phyloP scores from a whole-genome alignment of 2,113 vertebrate species.

The Glaucidium brasilianum region DNA sequence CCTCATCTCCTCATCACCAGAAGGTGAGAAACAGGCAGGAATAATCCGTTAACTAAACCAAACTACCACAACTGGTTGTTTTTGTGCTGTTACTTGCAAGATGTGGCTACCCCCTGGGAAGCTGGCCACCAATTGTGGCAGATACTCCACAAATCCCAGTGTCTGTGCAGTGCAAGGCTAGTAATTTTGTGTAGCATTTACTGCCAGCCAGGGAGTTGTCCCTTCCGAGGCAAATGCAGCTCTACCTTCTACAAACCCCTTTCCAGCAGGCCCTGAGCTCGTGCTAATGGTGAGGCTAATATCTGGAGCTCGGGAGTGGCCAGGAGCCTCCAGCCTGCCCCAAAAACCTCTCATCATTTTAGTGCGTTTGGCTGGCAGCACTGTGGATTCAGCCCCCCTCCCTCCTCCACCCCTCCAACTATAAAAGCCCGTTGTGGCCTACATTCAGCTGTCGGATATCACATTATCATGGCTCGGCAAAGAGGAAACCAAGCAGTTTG shows the following conservation, averaged over 20 bases:
- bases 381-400: background rate
- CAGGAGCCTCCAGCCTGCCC: background rate
- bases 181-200: background rate
- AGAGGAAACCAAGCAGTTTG: conserved; percentile 63
- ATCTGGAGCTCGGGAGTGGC: background rate
- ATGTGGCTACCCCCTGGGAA: background rate
- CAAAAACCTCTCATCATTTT: background rate
- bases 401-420: background rate
- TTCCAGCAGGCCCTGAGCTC: background rate
- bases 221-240: fast-evolving
- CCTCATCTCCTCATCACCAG: background rate
- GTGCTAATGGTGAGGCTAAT: background rate
- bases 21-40: background rate
- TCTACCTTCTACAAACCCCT: background rate
- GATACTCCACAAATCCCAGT: background rate
- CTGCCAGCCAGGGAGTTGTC: background rate
- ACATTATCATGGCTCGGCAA: conserved; percentile 54
- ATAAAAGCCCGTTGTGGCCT: conserved; percentile 36
- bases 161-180: background rate
- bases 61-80: background rate
- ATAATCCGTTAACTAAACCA: background rate
- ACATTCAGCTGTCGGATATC: conserved; percentile 59
- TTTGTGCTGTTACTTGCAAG: background rate
- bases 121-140: background rate
- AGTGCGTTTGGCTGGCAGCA: background rate